Evolutionary conservation across 2,113 vertebrate species (phyloP), one percentile per base, ranked within the genome.

Genomic region (Syngnathus typhle): DNA sequence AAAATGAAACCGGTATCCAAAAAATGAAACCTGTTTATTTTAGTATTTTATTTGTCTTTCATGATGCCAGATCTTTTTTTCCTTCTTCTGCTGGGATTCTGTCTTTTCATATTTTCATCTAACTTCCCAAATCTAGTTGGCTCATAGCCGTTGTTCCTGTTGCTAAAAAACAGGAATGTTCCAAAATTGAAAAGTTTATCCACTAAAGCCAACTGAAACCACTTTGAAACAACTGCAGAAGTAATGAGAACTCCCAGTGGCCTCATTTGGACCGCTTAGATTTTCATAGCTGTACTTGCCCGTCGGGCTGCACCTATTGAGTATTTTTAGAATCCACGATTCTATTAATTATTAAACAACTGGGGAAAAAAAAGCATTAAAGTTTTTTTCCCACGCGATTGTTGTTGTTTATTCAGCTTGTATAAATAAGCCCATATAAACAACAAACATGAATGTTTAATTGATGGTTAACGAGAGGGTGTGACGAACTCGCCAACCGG

Each of bases 21-120:
- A 60, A 60, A 18, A 37, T 18, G 7, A 51, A n/a, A 51, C 19
- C 7, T 64, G 54, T 60, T 83, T 70, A 81, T 76, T 78, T 63
- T 62, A 79, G 72, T 62, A 63, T 73, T 82, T 79, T 70, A 32
- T 58, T 72, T 72, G 69, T 60, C 32, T 38, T 60, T 15, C 23
- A n/a, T 47, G 69, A 54, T 49, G 0, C 52, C 41, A 55, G 11
- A 16, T 74, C 54, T 27, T 38, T 32, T 32, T 32, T 32, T n/a
- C n/a, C 27, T 32, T 32, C 27, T 32, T 32, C 27, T 32, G 27
- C 27, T 32, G 27, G 27, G 27, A 32, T 32, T 32, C 27, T 32
- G 27, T 2, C 27, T 32, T 32, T 74, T 82, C 49, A 2, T 64
- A 47, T 46, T 67, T 78, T 84, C 71, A 68, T 73, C 60, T 61